Base-by-base conservation (phyloP, 2,797 vertebrate genomes). In the Lepus oiostolus region DNA sequence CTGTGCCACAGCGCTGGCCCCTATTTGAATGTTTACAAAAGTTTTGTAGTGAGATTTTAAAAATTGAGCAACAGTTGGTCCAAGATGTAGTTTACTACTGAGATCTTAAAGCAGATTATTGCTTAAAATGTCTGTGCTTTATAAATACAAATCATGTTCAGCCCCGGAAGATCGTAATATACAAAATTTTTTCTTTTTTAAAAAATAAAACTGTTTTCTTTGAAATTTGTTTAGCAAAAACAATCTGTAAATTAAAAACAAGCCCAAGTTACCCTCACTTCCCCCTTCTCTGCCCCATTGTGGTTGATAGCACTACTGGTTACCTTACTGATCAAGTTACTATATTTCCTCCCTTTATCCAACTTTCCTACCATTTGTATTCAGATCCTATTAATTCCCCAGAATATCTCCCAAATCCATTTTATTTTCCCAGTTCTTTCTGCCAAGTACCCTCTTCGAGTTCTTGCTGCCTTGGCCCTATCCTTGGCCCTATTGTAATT, bases 341-440 rank as follows among this genome's bases (percentile, higher is more conserved):
- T 32, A 35, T 17, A 93, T 95, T 80, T 87, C 47, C 77, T 38
- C 42, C 62, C 92, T 76, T 65, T 79, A 67, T 54, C 35, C 17
- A 42, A 1, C 24, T n/a, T 62, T 1, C 28, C 12, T 19, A 94
- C 21, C 12, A 32, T 58, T 92, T 95, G 12, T 95, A 71, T 83
- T 90, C 14, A 75, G 70, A 30, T 81, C n/a, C 42, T 75, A 0
- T 85, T 95, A 47, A 85, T 38, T 83, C 16, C 92, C 13, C 76
- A 87, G 63, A 74, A 82, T 84, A 54, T 47, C 38, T 86, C 50
- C 85, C 50, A 85, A 4, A 86, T 80, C 50, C 62, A 38, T 82
- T 90, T 82, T 83, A 35, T 77, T 94, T 92, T 92, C 35, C 80
- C n/a, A 52, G 6, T 79, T 90, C 32, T 95, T 94, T 94, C 24